Evolutionary conservation across 1,140 invertebrate genomes (phyloP), one percentile per base, ranked within the genome.

Genomic region (Linepithema humile): DNA sequence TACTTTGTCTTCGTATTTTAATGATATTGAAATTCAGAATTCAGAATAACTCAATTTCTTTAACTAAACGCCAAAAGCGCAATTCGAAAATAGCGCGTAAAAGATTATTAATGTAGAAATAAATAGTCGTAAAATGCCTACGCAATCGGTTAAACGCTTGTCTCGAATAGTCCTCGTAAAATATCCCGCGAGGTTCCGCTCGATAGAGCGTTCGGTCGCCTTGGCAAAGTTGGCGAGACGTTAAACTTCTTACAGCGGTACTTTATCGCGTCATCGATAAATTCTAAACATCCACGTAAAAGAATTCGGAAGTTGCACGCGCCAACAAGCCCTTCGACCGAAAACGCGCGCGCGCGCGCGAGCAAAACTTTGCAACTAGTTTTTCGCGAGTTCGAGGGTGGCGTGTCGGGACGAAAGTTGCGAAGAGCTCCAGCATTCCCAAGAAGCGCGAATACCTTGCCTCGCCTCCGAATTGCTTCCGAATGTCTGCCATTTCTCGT

Each of bases 181-280:
- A 69, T 57, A 70, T 43, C 23, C 12, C 5, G 48, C n/a, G 59
- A 60, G 20, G 38, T 77, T 64, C 38, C 48, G n/a, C 45, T 55
- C 57, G 43, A 35, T 43, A 12, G 69, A 43, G 38, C 55, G 32
- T 83, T 84, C 82, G 43, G 38, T 57, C 43, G 50, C 20, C 17
- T 43, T 15, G 32, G 60, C 69, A 53, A 72, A 67, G 57, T 67
- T 29, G 69, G 40, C 65, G 55, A 85, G 84, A 69, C 77, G 70
- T 59, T 82, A 70, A 86, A 87, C 84, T 86, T 87, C 55, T 48
- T 35, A 15, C 67, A 38, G 55, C 55, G 50, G 53, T 87, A 87
- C 78, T 87, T 87, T 87, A 87, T 83, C 85, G 85, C 62, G 78
- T 82, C 80, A 83, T 87, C 86, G 82, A 88, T 88, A 88, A 87